phyloP scores from a whole-genome alignment of 2,797 vertebrate genomes.

The Enteromius mattozi region DNA sequence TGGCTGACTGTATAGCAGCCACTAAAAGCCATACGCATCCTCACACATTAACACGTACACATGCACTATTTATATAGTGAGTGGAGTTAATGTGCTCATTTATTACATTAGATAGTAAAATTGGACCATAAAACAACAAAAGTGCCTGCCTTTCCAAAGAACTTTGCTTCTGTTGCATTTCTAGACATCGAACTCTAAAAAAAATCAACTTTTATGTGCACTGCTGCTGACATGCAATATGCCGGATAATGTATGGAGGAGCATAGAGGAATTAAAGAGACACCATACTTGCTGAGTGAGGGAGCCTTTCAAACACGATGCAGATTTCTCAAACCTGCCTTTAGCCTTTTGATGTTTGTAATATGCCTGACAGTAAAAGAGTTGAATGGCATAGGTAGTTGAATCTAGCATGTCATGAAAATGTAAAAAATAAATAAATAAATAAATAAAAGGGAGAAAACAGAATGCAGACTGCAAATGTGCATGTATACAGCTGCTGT shows the following conservation, averaged over 20 bases:
- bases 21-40: constrained; percentile 50
- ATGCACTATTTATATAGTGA: constrained; percentile 64
- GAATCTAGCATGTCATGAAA: neutral
- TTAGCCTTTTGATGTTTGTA: neutral
- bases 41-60: constrained; percentile 56
- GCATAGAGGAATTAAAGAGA: constrained; percentile 54
- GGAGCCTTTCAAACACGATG: constrained; percentile 13
- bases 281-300: constrained; percentile 44
- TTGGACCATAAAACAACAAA: constrained; percentile 74
- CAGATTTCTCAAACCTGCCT: constrained; percentile 10
- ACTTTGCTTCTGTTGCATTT: constrained; percentile 71
- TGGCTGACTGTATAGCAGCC: constrained; percentile 43
- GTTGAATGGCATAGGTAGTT: neutral
- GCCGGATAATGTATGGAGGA: constrained; percentile 55
- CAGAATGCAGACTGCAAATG: neutral
- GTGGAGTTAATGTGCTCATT: constrained; percentile 74
- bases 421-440: neutral
- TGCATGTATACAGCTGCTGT: neutral
- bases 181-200: constrained; percentile 60
- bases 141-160: constrained; percentile 70
- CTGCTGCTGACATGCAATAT: constrained; percentile 60
- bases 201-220: constrained; percentile 62
- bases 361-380: neutral
- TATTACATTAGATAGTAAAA: constrained; percentile 75
- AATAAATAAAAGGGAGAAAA: neutral